phyloP scores from a whole-genome alignment of 2,113 vertebrate genomes.

The Lanius collurio region DNA sequence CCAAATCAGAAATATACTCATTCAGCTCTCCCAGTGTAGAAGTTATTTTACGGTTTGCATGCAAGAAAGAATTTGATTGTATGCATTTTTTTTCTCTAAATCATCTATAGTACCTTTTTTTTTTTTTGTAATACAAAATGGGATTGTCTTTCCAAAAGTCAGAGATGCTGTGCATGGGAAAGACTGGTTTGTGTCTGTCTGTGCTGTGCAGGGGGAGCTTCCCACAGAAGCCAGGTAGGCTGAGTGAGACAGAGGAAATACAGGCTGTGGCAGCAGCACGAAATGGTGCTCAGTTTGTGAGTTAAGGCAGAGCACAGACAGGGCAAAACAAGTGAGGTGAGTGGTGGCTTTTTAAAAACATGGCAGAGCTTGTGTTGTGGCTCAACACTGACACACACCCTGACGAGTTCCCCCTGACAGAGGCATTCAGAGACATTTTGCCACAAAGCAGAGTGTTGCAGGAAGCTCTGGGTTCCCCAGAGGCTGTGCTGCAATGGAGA shows the following conservation, averaged over 20 bases:
- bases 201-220: not conserved
- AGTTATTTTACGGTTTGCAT: slow-evolving; percentile 50
- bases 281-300: not conserved
- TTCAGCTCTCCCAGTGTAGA: slow-evolving; percentile 46
- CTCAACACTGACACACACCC: not conserved
- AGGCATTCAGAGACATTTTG: not conserved
- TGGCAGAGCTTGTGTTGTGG: not conserved
- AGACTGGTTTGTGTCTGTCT: not conserved
- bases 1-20: not conserved
- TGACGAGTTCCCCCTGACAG: not conserved
- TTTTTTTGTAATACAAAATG: not conserved
- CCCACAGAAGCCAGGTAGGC: not conserved
- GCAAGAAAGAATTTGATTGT: slow-evolving; percentile 35
- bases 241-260: not conserved
- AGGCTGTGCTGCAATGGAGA: not conserved
- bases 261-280: not conserved
- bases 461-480: not conserved
- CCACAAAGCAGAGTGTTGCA: not conserved
- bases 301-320: not conserved
- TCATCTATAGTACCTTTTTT: not conserved
- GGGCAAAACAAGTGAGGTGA: not conserved
- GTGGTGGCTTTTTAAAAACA: not conserved
- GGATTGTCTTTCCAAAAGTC: slow-evolving; percentile 12
- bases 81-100: slow-evolving; percentile 2
- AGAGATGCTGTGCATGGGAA: not conserved